Evolutionary conservation across 2,888 invertebrate species (phyloP).

Genomic region (Ganaspis brasiliensis): DNA sequence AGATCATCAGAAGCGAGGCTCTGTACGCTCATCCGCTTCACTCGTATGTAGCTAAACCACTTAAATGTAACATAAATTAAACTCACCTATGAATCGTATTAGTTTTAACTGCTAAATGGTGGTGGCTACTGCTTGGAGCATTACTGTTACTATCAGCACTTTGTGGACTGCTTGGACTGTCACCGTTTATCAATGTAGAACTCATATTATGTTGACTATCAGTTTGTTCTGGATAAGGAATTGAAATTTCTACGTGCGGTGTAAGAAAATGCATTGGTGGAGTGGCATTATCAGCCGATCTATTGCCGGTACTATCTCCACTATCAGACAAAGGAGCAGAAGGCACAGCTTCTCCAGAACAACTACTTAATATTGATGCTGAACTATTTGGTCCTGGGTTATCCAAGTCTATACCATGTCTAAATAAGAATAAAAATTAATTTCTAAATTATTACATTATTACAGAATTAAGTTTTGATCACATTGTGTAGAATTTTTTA

Average conservation of each 20-base stretch:
- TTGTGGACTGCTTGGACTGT: constrained; percentile 90
- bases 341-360: constrained; percentile 84
- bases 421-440: constrained; percentile 72
- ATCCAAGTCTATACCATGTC: constrained; percentile 94
- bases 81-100: constrained; percentile 73
- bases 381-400: constrained; percentile 93
- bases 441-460: not conserved
- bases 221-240: constrained; percentile 90
- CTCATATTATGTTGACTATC: constrained; percentile 79
- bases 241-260: constrained; percentile 95
- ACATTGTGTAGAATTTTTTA: not conserved
- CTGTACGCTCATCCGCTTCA: too few relatives aligned
- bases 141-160: constrained; percentile 90
- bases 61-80: not conserved
- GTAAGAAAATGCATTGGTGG: constrained; percentile 96
- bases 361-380: constrained; percentile 87
- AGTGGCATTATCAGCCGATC: constrained; percentile 93
- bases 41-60: too few relatives aligned
- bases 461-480: not conserved
- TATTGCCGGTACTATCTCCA: constrained; percentile 90
- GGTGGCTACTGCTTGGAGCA: constrained; percentile 88
- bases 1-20: too few relatives aligned
- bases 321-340: constrained; percentile 91
- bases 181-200: constrained; percentile 84
- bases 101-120: constrained; percentile 82